These are phyloP conservation scores for Parnassius mnemosyne DNA, from an alignment of 2,888 invertebrate species.

Conservation along the genomic window DNA sequence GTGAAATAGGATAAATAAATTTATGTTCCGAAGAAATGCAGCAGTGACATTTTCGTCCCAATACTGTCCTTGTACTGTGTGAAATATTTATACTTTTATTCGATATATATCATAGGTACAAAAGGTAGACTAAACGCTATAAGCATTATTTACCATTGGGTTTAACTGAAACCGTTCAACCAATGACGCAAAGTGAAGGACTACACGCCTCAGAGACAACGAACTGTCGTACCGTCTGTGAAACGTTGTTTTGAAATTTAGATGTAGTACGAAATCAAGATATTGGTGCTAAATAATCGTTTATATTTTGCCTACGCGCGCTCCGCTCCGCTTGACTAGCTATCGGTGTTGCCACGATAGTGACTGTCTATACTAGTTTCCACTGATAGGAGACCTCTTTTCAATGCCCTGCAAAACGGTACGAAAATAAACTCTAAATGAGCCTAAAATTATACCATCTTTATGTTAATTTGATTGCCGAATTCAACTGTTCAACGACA, in stretches of 20 bases:
- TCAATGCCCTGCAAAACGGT: conserved; percentile 5
- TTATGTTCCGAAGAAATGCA: too few relatives aligned
- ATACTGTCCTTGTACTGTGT: too few relatives aligned
- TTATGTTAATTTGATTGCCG: conserved; percentile 27
- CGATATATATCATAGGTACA: too few relatives aligned
- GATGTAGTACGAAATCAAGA: conserved; percentile 45
- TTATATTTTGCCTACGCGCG: conserved; percentile 46
- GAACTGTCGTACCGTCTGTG: conserved; percentile 13
- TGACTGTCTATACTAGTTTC: conserved; percentile 25
- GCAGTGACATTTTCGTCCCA: too few relatives aligned
- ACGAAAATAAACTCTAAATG: too few relatives aligned
- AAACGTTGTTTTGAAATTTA: conserved; percentile 32
- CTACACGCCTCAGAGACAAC: conserved; percentile 5
- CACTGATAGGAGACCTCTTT: conserved; percentile 31
- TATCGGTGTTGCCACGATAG: conserved; percentile 52
- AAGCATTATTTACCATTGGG: too few relatives aligned
- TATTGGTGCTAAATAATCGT: conserved; percentile 41
- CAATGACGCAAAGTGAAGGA: too few relatives aligned
- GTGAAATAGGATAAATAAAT: too few relatives aligned
- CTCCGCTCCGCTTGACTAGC: conserved; percentile 55
- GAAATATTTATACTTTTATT: too few relatives aligned
- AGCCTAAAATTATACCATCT: too few relatives aligned
- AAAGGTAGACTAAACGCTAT: too few relatives aligned
- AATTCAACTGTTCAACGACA: conserved; percentile 16
- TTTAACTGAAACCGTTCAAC: too few relatives aligned